Conservation (phyloP, 2,113 vertebrate species). For the Solea senegalensis region DNA sequence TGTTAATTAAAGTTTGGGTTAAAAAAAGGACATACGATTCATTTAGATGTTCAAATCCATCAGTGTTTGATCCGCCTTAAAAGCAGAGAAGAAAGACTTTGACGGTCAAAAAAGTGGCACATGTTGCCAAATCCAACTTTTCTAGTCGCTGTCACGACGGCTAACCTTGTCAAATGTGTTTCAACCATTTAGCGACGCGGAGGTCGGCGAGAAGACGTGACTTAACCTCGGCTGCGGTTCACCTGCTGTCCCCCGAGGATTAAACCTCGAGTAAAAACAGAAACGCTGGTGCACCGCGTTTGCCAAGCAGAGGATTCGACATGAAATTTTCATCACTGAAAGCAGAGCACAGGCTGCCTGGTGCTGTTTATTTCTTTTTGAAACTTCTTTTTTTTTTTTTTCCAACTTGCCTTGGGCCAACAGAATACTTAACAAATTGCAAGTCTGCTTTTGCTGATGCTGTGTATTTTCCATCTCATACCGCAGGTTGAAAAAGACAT, state of each 20-base stretch:
- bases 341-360: background rate
- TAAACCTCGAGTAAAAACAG: background rate
- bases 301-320: background rate
- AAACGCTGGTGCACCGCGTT: background rate
- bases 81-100: no score
- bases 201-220: conserved; percentile 1
- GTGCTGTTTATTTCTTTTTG: background rate
- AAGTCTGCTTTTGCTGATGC: background rate
- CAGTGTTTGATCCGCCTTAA: no score
- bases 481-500: no score
- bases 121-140: no score
- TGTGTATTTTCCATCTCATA: no score
- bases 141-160: background rate
- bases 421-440: conserved; percentile 26
- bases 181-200: no score
- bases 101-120: no score
- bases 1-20: no score
- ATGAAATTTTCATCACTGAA: conserved; percentile 11
- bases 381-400: conserved; percentile 10
- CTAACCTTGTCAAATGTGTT: background rate
- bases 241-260: conserved; percentile 2
- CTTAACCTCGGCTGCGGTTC: background rate
- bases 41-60: no score
- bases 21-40: no score
- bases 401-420: conserved; percentile 29